Percentiles rank a stretch among this genome's conserved stretches.
These are phyloP conservation scores for Percopsis omiscomaycus DNA, from an alignment of 2,797 vertebrate genomes.

Conservation along the genomic window DNA sequence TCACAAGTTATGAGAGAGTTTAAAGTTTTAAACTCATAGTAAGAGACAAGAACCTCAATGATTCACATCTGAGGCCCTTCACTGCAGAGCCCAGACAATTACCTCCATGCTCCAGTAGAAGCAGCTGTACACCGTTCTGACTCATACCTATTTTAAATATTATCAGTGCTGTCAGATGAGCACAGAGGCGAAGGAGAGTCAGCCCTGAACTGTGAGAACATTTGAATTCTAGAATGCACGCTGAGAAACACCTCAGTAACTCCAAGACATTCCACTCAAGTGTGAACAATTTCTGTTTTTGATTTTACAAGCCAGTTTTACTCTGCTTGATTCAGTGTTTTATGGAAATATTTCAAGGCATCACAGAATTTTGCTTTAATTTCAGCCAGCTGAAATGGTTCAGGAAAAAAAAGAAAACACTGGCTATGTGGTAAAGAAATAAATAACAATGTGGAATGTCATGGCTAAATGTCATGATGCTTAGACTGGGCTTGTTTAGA, in stretches of 20 bases:
- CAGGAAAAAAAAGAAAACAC: too few species aligned
- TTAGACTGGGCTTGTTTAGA: too few species aligned
- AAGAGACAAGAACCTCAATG: neutral
- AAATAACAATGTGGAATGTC: too few species aligned
- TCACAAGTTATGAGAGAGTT: neutral
- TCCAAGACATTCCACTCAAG: conserved; percentile 19
- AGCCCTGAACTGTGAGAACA: conserved; percentile 8
- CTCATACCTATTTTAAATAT: conserved; percentile 6
- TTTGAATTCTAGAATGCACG: conserved; percentile 15
- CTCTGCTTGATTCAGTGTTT: neutral
- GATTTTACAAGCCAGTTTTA: neutral
- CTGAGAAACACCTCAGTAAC: conserved; percentile 15
- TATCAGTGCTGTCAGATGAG: conserved; percentile 3
- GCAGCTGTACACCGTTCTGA: neutral
- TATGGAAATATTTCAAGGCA: neutral
- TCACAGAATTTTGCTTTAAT: neutral
- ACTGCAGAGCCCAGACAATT: neutral
- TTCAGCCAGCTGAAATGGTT: neutral
- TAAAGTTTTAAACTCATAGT: neutral
- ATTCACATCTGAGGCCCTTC: neutral
- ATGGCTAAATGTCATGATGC: too few species aligned
- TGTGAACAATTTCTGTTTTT: conserved; percentile 6
- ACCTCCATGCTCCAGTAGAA: conserved; percentile 8
- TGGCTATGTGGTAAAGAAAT: too few species aligned
- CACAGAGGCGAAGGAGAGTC: conserved; percentile 9